Evolutionary conservation across 2,888 invertebrate species (phyloP).

Genomic region (Oegoconia quadripuncta): DNA sequence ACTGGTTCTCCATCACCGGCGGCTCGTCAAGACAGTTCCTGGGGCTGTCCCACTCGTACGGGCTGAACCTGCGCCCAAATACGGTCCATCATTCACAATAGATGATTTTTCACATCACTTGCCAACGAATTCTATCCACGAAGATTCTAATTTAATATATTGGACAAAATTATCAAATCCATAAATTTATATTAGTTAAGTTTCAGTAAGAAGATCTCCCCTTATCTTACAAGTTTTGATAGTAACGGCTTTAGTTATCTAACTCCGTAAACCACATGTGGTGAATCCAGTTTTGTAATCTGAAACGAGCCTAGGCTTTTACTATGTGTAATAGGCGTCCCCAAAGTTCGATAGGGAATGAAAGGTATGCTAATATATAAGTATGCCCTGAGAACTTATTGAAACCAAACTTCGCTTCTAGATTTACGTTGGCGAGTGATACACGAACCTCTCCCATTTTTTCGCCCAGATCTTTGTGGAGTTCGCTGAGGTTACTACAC

Average conservation of each 20-base stretch:
- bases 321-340: background rate
- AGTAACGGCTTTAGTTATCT: constrained; percentile 8
- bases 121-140: constrained; percentile 2
- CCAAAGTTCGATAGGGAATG: background rate
- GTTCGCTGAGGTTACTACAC: constrained; percentile 72
- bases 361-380: background rate
- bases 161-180: background rate
- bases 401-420: constrained; percentile 20
- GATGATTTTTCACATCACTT: background rate
- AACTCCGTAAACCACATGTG: constrained; percentile 11
- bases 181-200: constrained; percentile 7
- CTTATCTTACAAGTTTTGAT: constrained; percentile 9
- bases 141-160: background rate
- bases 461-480: constrained; percentile 35
- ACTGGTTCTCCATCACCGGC: constrained; percentile 92
- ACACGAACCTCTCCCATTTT: constrained; percentile 28
- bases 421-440: constrained; percentile 35
- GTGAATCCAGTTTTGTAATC: constrained; percentile 10
- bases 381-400: background rate
- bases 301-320: background rate
- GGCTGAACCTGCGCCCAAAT: constrained; percentile 87
- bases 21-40: constrained; percentile 91
- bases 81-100: constrained; percentile 49
- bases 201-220: constrained; percentile 4
- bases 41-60: constrained; percentile 96